These are phyloP conservation scores for Rhombomys opimus DNA, from an alignment of 2,113 vertebrate genomes.

Conservation along the genomic window DNA sequence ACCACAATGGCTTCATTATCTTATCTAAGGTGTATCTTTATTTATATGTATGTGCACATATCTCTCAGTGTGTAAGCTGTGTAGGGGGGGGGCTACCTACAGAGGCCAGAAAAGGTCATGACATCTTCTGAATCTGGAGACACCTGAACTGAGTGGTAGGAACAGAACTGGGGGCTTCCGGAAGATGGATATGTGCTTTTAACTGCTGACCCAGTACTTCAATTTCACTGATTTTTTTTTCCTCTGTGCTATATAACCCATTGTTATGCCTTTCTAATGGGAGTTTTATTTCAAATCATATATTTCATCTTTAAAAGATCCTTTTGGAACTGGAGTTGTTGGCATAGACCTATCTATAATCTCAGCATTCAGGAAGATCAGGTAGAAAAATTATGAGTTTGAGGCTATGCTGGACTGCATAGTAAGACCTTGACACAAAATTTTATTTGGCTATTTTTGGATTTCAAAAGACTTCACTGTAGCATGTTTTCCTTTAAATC, in stretches of 20 bases:
- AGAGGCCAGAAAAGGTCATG: not conserved
- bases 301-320: not conserved
- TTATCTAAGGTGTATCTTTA: no score
- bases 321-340: not conserved
- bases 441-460: not conserved
- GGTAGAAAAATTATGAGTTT: not conserved
- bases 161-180: not conserved
- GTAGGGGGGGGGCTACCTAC: not conserved
- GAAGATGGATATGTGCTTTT: not conserved
- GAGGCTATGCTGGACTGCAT: not conserved
- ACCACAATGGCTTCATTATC: not conserved
- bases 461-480: not conserved
- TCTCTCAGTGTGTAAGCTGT: not conserved
- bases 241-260: not conserved
- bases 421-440: not conserved
- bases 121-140: not conserved
- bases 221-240: not conserved
- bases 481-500: not conserved
- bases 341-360: not conserved
- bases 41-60: not conserved
- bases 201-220: not conserved
- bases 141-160: not conserved
- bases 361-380: not conserved
- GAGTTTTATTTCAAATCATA: not conserved
- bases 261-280: not conserved